Conservation (phyloP, 2,888 invertebrate genomes). For the Caenorhabditis sinica region DNA sequence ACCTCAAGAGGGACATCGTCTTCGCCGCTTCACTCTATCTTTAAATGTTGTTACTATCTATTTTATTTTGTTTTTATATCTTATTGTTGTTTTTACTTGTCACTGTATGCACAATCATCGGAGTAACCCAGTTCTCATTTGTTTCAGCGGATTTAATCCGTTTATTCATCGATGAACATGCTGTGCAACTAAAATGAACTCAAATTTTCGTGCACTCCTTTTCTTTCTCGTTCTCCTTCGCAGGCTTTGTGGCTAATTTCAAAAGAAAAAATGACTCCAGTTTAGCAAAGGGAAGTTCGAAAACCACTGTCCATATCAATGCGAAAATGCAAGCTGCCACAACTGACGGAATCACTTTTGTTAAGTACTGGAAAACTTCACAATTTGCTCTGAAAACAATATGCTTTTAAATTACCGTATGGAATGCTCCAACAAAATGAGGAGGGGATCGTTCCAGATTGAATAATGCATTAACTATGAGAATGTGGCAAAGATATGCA, state of each 20-base stretch:
- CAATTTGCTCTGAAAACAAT: background rate
- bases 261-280: constrained; percentile 3
- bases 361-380: constrained; percentile 56
- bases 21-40: constrained; percentile 98
- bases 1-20: constrained; percentile 98
- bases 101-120: background rate
- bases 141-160: background rate
- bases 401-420: constrained; percentile 40
- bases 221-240: background rate
- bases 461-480: constrained; percentile 36
- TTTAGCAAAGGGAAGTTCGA: constrained; percentile 39
- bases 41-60: constrained; percentile 85
- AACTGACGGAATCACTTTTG: constrained; percentile 51
- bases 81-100: constrained; percentile 23
- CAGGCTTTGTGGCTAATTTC: background rate
- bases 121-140: constrained; percentile 3
- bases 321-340: constrained; percentile 48
- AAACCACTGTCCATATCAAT: constrained; percentile 41
- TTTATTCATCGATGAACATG: background rate
- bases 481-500: constrained; percentile 58
- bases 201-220: constrained; percentile 14
- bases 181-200: background rate
- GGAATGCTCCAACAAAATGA: constrained; percentile 54
- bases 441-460: constrained; percentile 51
- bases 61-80: constrained; percentile 15